Base-by-base conservation (phyloP, 2,113 vertebrate species). In the Syngnathoides biaculeatus region DNA sequence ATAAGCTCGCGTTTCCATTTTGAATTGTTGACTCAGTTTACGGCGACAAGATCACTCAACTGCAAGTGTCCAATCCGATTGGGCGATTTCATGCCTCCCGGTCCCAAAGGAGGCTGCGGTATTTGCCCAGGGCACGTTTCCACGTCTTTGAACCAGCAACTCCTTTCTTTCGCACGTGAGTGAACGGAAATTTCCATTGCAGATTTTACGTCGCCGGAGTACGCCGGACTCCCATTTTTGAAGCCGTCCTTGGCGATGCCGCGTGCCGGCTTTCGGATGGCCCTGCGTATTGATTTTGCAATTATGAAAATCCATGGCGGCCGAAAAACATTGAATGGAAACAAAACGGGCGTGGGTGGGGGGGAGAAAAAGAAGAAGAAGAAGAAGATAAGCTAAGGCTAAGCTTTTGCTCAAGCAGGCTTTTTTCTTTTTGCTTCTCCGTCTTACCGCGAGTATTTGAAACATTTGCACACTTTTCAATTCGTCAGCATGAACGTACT, bases 221-320 rank as follows among this genome's bases (percentile, higher is more conserved):
- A n/a, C n/a, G n/a, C n/a, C n/a, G n/a, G n/a, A n/a, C n/a, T n/a
- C n/a, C n/a, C n/a, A n/a, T n/a, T n/a, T n/a, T n/a, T n/a, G n/a
- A n/a, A n/a, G n/a, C n/a, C n/a, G n/a, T n/a, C n/a, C n/a, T n/a
- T n/a, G n/a, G n/a, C n/a, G n/a, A n/a, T n/a, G n/a, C n/a, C 72
- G 61, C 63, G 10, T 69, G 72, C 77, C 75, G 61, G 22, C 39
- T 24, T 62, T 40, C 66, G 2, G 35, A 72, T 67, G 64, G 78
- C 78, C 70, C 61, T 27, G 72, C 9, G 72, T 78, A 92, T 92
- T 92, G 90, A 92, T 92, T 92, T 92, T 91, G 79, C 89, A 84
- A 91, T 92, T 92, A 90, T 86, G 87, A 89, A 92, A 92, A 92
- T 92, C 91, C 80, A 91, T 91, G 87, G 72, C 84, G 87, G 72